Evolutionary conservation across 2,113 vertebrate species (phyloP).

Genomic region (Rhinolophus ferrumequinum): DNA sequence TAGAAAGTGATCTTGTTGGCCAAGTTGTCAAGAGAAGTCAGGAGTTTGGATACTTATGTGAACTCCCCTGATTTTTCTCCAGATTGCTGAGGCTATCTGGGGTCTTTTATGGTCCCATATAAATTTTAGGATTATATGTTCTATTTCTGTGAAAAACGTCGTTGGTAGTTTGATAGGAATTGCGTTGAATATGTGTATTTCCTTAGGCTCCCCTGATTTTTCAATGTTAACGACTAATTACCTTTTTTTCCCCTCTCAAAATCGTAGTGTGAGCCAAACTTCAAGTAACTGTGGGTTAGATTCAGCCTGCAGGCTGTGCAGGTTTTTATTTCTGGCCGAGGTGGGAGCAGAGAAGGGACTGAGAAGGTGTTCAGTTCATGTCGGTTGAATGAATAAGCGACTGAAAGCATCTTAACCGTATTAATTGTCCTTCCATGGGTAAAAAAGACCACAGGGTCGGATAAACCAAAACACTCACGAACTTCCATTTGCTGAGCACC

Average conservation of each 20-base stretch:
- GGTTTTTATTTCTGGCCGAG: background rate
- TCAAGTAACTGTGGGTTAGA: background rate
- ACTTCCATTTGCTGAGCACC: background rate
- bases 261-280: background rate
- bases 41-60: background rate
- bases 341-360: accelerated
- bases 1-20: background rate
- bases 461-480: background rate
- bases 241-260: background rate
- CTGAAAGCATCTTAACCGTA: background rate
- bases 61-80: background rate
- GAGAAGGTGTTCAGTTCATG: background rate
- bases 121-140: too few relatives aligned
- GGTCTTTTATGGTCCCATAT: too few relatives aligned
- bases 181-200: too few relatives aligned
- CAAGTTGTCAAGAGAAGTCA: background rate
- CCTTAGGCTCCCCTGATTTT: too few relatives aligned
- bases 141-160: too few relatives aligned
- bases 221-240: background rate
- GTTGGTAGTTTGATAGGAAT: too few relatives aligned
- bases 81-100: too few relatives aligned
- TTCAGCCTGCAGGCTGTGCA: background rate
- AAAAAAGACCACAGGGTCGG: background rate
- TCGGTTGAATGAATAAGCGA: background rate
- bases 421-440: background rate